Conservation (phyloP, 37 sponge, comb jelly and placozoan species). For the Chondrilla cf. caribensis region DNA sequence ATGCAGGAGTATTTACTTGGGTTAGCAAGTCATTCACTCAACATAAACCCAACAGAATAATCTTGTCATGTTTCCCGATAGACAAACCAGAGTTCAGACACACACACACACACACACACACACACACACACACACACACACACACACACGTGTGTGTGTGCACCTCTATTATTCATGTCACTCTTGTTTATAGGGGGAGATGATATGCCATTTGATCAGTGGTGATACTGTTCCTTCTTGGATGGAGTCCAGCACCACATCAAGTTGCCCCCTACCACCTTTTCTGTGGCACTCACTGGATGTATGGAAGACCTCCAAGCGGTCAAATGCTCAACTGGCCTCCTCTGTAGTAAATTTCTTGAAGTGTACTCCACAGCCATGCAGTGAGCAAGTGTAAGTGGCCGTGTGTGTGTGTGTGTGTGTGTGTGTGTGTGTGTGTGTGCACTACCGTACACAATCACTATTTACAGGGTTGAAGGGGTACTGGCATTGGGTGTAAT, state of each 20-base stretch:
- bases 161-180: too few species aligned
- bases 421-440: neutral
- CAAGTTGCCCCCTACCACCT: conserved; percentile 13
- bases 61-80: conserved; percentile 61
- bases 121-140: too few species aligned
- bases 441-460: too few species aligned
- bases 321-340: conserved; percentile 36
- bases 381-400: conserved; percentile 1
- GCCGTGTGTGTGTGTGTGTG: neutral
- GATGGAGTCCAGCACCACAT: neutral
- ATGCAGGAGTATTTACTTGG: neutral
- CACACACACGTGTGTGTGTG: too few species aligned
- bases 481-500: conserved; percentile 59
- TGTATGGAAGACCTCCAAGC: conserved; percentile 42
- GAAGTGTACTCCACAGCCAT: neutral
- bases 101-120: too few species aligned
- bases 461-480: conserved; percentile 55
- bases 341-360: conserved; percentile 49
- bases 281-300: conserved; percentile 80
- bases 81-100: conserved; percentile 87
- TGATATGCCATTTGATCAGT: neutral
- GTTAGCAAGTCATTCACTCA: neutral
- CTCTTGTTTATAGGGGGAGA: neutral
- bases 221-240: neutral
- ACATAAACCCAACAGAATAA: conserved; percentile 61